Conservation (phyloP, 2,888 invertebrate genomes). For the Nomada fucata region DNA sequence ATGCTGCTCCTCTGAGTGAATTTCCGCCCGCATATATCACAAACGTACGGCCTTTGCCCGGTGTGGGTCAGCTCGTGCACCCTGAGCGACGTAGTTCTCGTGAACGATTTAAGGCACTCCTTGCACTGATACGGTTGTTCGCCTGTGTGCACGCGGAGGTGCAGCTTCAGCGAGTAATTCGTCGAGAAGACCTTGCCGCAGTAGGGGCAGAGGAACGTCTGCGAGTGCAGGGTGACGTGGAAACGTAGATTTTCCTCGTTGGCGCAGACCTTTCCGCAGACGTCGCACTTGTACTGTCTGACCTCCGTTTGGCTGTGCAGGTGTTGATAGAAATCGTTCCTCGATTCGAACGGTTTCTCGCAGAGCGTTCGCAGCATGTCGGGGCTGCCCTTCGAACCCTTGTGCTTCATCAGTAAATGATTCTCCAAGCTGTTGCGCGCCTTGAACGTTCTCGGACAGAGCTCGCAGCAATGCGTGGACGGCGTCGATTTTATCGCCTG, state of each 20-base stretch:
- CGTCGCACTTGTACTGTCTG: constrained; percentile 19
- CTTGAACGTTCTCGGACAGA: constrained; percentile 66
- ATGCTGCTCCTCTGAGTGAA: constrained; percentile 74
- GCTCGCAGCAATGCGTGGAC: constrained; percentile 53
- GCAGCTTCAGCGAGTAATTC: constrained; percentile 69
- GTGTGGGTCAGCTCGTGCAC: constrained; percentile 73
- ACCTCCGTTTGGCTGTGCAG: constrained; percentile 20
- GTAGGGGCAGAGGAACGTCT: constrained; percentile 60
- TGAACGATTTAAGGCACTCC: constrained; percentile 69
- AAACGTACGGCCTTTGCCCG: constrained; percentile 73
- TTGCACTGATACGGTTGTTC: constrained; percentile 82
- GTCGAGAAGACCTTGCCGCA: constrained; percentile 67
- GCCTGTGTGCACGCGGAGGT: constrained; percentile 82
- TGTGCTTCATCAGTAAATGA: constrained; percentile 68
- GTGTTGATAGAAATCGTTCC: constrained; percentile 75
- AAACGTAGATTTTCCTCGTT: constrained; percentile 68
- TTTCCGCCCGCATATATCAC: constrained; percentile 72
- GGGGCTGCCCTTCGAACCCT: constrained; percentile 57
- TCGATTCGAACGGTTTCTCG: constrained; percentile 66
- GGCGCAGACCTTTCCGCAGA: constrained; percentile 69
- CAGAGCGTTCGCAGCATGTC: constrained; percentile 68
- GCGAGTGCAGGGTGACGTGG: constrained; percentile 67
- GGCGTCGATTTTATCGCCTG: constrained; percentile 23
- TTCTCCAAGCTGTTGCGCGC: constrained; percentile 62
- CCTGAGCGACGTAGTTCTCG: constrained; percentile 67